Percentiles rank a stretch among this genome's conserved stretches.
These are phyloP conservation scores for Antheraea pernyi DNA, from an alignment of 1,140 invertebrate species.

Conservation along the genomic window DNA sequence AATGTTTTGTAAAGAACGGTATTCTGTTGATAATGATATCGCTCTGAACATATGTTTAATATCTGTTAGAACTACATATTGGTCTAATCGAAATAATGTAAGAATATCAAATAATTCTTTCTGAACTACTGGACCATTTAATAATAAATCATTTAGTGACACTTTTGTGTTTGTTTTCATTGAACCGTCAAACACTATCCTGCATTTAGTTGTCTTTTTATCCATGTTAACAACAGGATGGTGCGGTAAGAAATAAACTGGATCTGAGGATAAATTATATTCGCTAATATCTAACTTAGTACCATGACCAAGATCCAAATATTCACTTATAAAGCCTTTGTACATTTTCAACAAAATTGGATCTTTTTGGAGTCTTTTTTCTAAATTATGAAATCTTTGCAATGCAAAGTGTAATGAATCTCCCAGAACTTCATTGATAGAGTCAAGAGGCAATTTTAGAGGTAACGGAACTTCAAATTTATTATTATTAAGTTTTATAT, in stretches of 20 bases:
- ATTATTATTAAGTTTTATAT: slow-evolving; percentile 21
- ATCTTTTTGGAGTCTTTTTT: slow-evolving; percentile 21
- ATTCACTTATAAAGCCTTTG: slow-evolving; percentile 26
- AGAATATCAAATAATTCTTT: too few species aligned
- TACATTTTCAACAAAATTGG: slow-evolving; percentile 16
- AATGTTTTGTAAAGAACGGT: too few species aligned
- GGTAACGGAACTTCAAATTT: slow-evolving; percentile 23
- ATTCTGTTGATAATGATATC: too few species aligned
- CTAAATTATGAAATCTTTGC: slow-evolving; percentile 25
- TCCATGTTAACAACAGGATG: slow-evolving; percentile 10
- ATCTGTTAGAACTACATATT: too few species aligned
- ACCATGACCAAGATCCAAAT: slow-evolving; percentile 19
- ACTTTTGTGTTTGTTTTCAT: too few species aligned
- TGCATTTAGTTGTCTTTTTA: too few species aligned
- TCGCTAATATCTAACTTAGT: slow-evolving; percentile 19
- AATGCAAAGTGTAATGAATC: slow-evolving; percentile 26
- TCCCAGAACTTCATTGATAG: slow-evolving; percentile 23
- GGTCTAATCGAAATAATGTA: too few species aligned
- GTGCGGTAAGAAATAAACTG: slow-evolving; percentile 25
- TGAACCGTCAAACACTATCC: too few species aligned
- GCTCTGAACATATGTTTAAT: too few species aligned
- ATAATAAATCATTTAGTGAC: too few species aligned
- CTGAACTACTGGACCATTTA: too few species aligned
- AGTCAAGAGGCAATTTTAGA: slow-evolving; percentile 18
- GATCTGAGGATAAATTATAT: slow-evolving; percentile 15